Conservation (phyloP, 2,888 invertebrate genomes). For the Eudemis profundana region DNA sequence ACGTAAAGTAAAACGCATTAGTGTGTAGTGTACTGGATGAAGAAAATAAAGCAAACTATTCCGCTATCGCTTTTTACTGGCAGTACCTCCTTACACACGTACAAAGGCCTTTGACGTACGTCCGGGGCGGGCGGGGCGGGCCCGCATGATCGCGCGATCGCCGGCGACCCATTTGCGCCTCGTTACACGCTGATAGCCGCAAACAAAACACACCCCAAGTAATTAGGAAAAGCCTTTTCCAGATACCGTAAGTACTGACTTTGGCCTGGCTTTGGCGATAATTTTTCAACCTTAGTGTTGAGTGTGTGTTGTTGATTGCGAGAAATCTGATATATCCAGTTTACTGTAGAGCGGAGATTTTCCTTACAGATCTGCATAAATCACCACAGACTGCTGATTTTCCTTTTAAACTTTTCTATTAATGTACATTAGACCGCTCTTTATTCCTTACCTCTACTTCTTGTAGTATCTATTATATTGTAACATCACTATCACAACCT, state of each 20-base stretch:
- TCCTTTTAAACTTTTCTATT: too few species aligned
- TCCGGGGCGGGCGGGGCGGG: slow-evolving; percentile 60
- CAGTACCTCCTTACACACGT: slow-evolving; percentile 57
- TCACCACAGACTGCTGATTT: too few species aligned
- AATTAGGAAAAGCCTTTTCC: slow-evolving; percentile 84
- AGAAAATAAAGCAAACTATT: neutral
- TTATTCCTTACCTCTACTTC: too few species aligned
- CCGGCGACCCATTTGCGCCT: slow-evolving; percentile 82
- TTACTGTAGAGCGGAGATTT: neutral
- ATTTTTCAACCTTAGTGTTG: slow-evolving; percentile 17
- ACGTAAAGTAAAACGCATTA: neutral
- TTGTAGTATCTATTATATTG: neutral
- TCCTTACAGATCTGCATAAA: too few species aligned
- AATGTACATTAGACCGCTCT: too few species aligned
- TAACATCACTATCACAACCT: neutral
- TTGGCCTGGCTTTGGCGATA: slow-evolving; percentile 42
- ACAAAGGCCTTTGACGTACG: slow-evolving; percentile 83
- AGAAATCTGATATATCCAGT: neutral
- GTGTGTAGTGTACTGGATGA: too few species aligned
- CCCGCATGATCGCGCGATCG: slow-evolving; percentile 84
- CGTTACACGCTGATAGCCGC: slow-evolving; percentile 84
- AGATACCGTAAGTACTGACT: slow-evolving; percentile 81
- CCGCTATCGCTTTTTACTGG: slow-evolving; percentile 57
- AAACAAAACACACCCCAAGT: slow-evolving; percentile 85
- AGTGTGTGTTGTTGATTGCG: slow-evolving; percentile 1